Evolutionary conservation across 2,113 vertebrate species (phyloP).

Genomic region (Trematomus loennbergii): DNA sequence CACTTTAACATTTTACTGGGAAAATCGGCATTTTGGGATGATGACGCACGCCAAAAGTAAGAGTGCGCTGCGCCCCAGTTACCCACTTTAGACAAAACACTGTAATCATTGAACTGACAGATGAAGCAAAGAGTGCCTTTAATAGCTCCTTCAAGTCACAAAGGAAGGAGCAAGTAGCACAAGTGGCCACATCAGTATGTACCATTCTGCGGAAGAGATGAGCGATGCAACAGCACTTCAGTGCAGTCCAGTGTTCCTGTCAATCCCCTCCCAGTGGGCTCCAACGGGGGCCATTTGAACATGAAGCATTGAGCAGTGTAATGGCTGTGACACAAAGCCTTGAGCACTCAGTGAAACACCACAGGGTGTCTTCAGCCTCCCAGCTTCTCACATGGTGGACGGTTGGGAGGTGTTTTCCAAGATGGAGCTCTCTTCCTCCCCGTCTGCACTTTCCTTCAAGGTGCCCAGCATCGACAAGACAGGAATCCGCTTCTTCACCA

Average conservation of each 20-base stretch:
- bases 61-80: too few species aligned
- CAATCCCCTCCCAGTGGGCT: conserved; percentile 24
- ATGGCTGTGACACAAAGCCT: conserved; percentile 58
- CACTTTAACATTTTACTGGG: too few species aligned
- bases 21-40: too few species aligned
- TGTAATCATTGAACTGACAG: neutral
- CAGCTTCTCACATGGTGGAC: conserved; percentile 32
- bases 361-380: conserved; percentile 63
- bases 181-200: neutral
- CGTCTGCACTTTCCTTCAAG: conserved; percentile 48
- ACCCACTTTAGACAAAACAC: too few species aligned
- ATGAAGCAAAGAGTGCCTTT: neutral
- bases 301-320: conserved; percentile 48
- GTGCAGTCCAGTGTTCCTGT: conserved; percentile 19
- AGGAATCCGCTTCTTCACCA: conserved; percentile 11
- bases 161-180: neutral
- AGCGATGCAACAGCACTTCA: conserved; percentile 7
- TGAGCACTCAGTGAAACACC: conserved; percentile 62
- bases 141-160: neutral
- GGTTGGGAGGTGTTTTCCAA: conserved; percentile 55
- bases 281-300: conserved; percentile 51
- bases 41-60: too few species aligned
- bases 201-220: neutral
- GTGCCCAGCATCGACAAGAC: conserved; percentile 46
- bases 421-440: conserved; percentile 49